These are phyloP conservation scores for Alentia gelatinosa DNA, from an alignment of 2,888 invertebrate genomes.

Conservation along the genomic window DNA sequence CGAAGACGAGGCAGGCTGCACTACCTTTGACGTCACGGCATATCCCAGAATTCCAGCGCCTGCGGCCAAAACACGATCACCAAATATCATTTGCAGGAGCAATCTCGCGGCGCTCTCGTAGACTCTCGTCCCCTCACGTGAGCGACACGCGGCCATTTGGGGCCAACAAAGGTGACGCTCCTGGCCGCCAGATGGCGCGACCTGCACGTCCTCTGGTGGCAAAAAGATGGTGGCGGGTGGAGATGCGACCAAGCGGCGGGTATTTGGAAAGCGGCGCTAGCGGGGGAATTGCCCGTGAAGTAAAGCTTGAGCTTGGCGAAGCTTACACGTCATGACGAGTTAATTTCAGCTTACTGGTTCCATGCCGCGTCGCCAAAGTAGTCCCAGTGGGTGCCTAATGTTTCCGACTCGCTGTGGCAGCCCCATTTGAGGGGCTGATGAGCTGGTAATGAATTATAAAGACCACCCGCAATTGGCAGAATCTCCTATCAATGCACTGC, in stretches of 20 bases:
- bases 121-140: not conserved
- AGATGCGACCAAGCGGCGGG: not conserved
- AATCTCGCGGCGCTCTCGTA: slow-evolving; percentile 2
- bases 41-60: slow-evolving; percentile 13
- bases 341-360: not conserved
- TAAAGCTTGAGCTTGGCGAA: not conserved
- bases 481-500: not conserved
- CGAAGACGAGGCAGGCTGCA: not conserved
- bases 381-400: not conserved
- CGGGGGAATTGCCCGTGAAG: not conserved
- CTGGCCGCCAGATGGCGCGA: not conserved
- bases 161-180: not conserved
- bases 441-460: slow-evolving; percentile 13
- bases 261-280: not conserved
- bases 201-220: not conserved
- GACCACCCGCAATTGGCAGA: not conserved
- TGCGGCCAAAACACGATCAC: not conserved
- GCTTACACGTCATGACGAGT: slow-evolving; percentile 1
- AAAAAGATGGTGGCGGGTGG: not conserved
- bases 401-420: not conserved
- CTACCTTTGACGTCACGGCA: slow-evolving; percentile 18
- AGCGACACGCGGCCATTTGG: not conserved
- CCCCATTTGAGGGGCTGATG: not conserved
- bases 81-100: slow-evolving; percentile 38
- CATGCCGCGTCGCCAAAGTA: not conserved